These are phyloP conservation scores for Greenwoodochromis staneri DNA, from an alignment of 2,113 vertebrate genomes.

Conservation along the genomic window DNA sequence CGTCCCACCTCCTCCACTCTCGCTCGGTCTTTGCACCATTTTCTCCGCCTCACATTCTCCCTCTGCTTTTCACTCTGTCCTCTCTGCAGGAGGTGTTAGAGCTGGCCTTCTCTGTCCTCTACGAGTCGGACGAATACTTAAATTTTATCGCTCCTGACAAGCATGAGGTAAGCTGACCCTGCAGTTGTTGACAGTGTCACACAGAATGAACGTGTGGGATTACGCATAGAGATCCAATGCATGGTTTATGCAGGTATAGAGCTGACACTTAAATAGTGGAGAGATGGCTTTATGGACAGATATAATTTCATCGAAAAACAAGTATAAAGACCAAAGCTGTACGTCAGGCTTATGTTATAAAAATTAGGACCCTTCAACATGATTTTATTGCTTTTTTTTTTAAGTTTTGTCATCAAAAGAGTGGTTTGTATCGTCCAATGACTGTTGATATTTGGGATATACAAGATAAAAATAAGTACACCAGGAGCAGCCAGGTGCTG, in stretches of 20 bases:
- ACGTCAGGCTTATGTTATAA: not conserved
- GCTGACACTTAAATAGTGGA: not conserved
- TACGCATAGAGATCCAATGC: not conserved
- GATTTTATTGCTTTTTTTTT: not conserved
- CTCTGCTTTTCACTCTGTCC: not conserved
- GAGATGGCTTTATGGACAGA: not conserved
- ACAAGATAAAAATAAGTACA: not conserved
- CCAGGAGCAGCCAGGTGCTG: not conserved
- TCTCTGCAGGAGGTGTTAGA: slow-evolving; percentile 89
- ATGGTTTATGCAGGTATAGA: not conserved
- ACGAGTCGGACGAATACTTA: slow-evolving; percentile 94
- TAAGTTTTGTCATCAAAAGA: not conserved
- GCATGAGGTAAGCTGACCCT: slow-evolving; percentile 85
- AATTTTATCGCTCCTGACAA: slow-evolving; percentile 99
- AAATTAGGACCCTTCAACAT: not conserved
- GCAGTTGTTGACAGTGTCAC: not conserved
- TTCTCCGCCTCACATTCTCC: not conserved
- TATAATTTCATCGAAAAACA: not conserved
- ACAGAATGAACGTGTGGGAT: not conserved
- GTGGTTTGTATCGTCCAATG: not conserved
- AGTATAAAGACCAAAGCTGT: not conserved
- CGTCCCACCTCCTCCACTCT: not conserved
- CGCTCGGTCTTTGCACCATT: not conserved
- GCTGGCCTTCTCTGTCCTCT: slow-evolving; percentile 95
- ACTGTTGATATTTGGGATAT: not conserved